Evolutionary conservation across 2,797 vertebrate species (phyloP).

Genomic region (Takifugu rubripes): DNA sequence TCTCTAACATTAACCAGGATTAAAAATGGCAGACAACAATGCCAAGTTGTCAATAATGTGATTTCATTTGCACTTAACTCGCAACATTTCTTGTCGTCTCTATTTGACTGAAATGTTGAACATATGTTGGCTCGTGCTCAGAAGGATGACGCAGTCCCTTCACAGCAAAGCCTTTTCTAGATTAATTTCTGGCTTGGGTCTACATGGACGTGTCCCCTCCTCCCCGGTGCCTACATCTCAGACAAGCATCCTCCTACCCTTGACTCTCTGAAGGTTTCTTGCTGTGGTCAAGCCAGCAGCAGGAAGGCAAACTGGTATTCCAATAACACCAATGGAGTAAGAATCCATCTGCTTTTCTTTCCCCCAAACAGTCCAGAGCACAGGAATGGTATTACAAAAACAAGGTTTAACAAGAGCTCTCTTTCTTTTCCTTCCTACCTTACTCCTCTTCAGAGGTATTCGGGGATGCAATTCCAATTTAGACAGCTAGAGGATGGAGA

Average conservation of each 20-base stretch:
- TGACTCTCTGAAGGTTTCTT: slow-evolving; percentile 43
- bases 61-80: not conserved
- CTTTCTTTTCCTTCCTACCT: slow-evolving; percentile 1
- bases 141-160: slow-evolving; percentile 2
- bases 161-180: too few relatives aligned
- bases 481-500: slow-evolving; percentile 41
- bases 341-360: slow-evolving; percentile 36
- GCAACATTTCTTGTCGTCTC: not conserved
- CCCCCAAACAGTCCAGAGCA: slow-evolving; percentile 19
- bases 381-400: slow-evolving; percentile 54
- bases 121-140: slow-evolving; percentile 2
- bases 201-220: too few relatives aligned
- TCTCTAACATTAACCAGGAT: too few relatives aligned
- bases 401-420: slow-evolving; percentile 32
- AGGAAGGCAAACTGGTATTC: slow-evolving; percentile 54
- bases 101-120: not conserved
- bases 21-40: not conserved
- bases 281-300: slow-evolving; percentile 51
- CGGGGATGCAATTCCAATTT: slow-evolving; percentile 6
- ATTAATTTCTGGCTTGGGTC: too few relatives aligned
- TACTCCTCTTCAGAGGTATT: not conserved
- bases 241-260: slow-evolving; percentile 21
- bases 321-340: slow-evolving; percentile 49
- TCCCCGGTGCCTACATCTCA: slow-evolving; percentile 26
- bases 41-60: not conserved